Base-by-base conservation (phyloP, 1,140 invertebrate species). In the Trichoplusia ni region DNA sequence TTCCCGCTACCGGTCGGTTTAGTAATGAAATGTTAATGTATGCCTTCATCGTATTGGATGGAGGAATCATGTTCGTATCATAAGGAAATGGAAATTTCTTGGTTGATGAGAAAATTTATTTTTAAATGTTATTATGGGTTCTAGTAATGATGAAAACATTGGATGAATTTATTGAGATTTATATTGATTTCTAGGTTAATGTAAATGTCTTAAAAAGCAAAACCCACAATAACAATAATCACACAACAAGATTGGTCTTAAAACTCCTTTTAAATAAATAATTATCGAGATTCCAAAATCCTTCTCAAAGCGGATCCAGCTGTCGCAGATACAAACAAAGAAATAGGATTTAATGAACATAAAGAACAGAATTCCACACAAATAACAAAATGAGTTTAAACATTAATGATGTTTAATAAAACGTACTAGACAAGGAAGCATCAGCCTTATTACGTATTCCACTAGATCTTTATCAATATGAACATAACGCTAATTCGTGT, bases 1-100 rank as follows among this genome's bases (percentile, higher is more conserved):
- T 56, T 56, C 53, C 49, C 53, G 42, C 53, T 56, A 56, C 53
- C 53, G 53, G 53, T 42, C n/a, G 23, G 23, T 27, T 40, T 4
- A 29, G 9, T 56, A 42, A 56, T 23, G 31, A 37, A 21, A 21
- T 21, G 53, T 42, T 40, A 56, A 40, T 56, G 19, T 40, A 40
- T 29, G 23, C 53, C 35, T 56, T 42, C 14, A 29, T 14, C 38
- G 18, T 21, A 25, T 38, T 23, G 27, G 14, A 40, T 40, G 13
- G 31, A 37, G 31, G 31, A 37, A 37, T 38, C 9, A 13, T 27
- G 11, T 27, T 25, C 7, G 21, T n/a, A 16, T 21, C 13, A 51
- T 35, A 38, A 54, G 49, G 49, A 54, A 54, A 54, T 38, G 18
- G 18, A 21, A 25, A 5, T 14, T 1, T n/a, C 27, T 40, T 14